Evolutionary conservation across 2,113 vertebrate genomes (phyloP).

Genomic region (Astur gentilis): DNA sequence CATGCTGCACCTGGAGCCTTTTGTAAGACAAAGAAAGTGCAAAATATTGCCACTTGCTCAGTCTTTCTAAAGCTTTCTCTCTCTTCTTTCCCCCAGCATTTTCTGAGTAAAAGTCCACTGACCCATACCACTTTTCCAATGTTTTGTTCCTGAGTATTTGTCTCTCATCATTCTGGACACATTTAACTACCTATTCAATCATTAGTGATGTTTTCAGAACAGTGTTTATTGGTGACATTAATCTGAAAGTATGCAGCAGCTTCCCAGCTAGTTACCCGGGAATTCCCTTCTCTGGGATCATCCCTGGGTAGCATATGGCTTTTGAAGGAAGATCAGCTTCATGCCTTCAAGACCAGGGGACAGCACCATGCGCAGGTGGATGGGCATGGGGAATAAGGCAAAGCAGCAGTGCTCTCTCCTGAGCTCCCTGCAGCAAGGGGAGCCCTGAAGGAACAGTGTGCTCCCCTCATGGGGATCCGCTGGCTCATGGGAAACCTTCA

Average conservation of each 20-base stretch:
- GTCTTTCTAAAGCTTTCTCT: fast-evolving
- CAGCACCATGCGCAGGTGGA: background rate
- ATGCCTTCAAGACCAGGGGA: background rate
- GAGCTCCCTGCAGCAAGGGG: background rate
- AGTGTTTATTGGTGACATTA: background rate
- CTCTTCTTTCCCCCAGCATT: background rate
- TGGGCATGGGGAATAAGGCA: background rate
- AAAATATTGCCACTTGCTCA: background rate
- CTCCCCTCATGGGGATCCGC: background rate
- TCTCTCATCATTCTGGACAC: background rate
- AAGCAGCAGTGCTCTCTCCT: background rate
- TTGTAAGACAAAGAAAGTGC: background rate
- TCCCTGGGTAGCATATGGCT: fast-evolving
- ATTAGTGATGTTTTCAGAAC: background rate
- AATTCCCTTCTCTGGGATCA: background rate
- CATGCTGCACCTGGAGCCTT: background rate
- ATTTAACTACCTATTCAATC: background rate
- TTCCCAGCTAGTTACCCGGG: background rate
- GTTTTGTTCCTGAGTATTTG: background rate
- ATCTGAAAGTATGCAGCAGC: background rate
- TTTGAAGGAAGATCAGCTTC: background rate
- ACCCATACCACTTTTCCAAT: fast-evolving
- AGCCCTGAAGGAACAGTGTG: background rate
- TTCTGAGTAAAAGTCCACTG: background rate
- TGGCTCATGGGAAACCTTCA: background rate